phyloP scores from a whole-genome alignment of 2,888 invertebrate species.

The Archaeoteleia sp. region DNA sequence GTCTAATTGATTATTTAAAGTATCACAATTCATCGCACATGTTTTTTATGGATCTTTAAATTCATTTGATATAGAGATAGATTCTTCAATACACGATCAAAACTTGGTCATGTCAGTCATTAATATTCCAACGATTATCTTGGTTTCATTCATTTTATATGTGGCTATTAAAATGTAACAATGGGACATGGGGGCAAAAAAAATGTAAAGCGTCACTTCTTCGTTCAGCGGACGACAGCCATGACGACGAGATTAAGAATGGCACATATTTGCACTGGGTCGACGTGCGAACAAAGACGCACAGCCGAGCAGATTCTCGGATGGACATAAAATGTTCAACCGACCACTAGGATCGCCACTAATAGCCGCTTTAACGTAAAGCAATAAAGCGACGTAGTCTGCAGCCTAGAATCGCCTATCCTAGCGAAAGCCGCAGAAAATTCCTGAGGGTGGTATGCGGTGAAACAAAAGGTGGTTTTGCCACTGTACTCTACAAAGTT shows the following conservation, averaged over 20 bases:
- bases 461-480: conserved; percentile 45
- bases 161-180: conserved; percentile 20
- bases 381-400: conserved; percentile 56
- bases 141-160: conserved; percentile 2
- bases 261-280: conserved; percentile 57
- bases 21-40: too few relatives aligned
- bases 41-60: too few relatives aligned
- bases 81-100: conserved; percentile 9
- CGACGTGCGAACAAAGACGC: conserved; percentile 60
- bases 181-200: conserved; percentile 7
- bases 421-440: conserved; percentile 53
- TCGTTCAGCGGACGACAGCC: conserved; percentile 3
- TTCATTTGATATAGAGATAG: too few relatives aligned
- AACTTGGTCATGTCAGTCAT: conserved; percentile 21
- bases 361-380: conserved; percentile 63
- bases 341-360: conserved; percentile 58
- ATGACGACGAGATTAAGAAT: conserved; percentile 53
- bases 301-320: conserved; percentile 47
- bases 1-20: too few relatives aligned
- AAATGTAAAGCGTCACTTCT: neutral
- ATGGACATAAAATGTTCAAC: conserved; percentile 56
- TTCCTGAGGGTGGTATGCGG: conserved; percentile 47
- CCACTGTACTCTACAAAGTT: conserved; percentile 43
- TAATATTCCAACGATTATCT: conserved; percentile 18
- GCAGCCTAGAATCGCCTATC: conserved; percentile 52